Percentiles rank a stretch among this genome's conserved stretches.
Evolutionary conservation across 2,888 invertebrate species (phyloP).

Genomic region (Calameuta idolon): DNA sequence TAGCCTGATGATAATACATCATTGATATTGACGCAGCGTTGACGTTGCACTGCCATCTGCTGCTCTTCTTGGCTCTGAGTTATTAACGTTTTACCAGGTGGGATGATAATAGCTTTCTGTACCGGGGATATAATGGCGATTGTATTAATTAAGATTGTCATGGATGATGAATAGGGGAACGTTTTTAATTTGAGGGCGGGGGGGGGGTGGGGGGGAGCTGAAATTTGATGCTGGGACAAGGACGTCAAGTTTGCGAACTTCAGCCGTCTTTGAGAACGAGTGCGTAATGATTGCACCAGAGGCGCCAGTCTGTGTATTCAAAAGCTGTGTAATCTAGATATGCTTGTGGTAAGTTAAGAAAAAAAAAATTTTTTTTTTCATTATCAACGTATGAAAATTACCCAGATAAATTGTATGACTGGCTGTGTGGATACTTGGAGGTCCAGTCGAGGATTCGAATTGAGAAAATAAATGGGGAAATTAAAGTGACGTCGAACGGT

Average conservation of each 20-base stretch:
- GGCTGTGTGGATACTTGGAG: background rate
- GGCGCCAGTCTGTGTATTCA: background rate
- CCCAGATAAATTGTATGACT: background rate
- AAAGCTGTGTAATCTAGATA: background rate
- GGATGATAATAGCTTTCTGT: constrained; percentile 1
- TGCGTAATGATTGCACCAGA: background rate
- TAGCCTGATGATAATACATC: background rate
- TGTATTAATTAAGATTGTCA: background rate
- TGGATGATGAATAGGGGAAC: background rate
- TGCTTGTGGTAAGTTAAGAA: background rate
- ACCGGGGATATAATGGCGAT: background rate
- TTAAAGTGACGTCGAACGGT: too few relatives aligned
- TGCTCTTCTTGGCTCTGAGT: background rate
- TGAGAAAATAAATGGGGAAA: background rate
- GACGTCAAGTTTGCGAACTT: background rate
- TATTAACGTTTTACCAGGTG: constrained; percentile 24
- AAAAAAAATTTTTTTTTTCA: background rate
- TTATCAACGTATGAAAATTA: background rate
- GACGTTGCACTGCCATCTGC: background rate
- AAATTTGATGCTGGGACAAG: background rate
- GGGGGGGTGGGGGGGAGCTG: background rate
- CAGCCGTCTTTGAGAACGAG: background rate
- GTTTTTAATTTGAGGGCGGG: background rate
- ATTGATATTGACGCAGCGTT: background rate
- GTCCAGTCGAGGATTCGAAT: background rate